Evolutionary conservation across 2,797 vertebrate species (phyloP).

Genomic region (Dipus sagitta): DNA sequence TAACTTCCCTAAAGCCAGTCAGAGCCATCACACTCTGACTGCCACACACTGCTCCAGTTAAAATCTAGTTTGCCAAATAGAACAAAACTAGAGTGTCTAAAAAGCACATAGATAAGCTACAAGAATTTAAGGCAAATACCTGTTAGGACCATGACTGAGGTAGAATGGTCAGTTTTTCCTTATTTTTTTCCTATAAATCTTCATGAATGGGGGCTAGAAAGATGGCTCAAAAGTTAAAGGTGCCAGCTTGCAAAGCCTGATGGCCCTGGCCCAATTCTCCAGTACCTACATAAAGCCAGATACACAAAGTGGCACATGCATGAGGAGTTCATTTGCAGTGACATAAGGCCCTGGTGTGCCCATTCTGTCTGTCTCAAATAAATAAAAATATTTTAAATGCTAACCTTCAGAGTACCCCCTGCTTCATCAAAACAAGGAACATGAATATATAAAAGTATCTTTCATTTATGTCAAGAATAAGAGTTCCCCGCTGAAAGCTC

Average conservation of each 20-base stretch:
- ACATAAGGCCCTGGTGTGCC: too few relatives aligned
- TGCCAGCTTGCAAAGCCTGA: too few relatives aligned
- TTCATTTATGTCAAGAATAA: background rate
- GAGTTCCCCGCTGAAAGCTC: background rate
- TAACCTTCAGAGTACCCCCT: background rate
- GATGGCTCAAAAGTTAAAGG: too few relatives aligned
- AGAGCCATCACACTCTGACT: background rate
- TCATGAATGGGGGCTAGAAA: background rate
- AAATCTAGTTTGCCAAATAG: background rate
- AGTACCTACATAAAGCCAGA: too few relatives aligned
- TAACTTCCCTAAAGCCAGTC: background rate
- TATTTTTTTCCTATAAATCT: too few relatives aligned
- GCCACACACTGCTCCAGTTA: background rate
- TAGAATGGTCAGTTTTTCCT: background rate
- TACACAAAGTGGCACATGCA: too few relatives aligned
- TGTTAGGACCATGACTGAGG: background rate
- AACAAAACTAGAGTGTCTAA: background rate
- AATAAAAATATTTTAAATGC: background rate
- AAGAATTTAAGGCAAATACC: background rate
- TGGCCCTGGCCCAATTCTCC: too few relatives aligned
- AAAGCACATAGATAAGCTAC: background rate
- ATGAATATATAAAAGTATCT: conserved; percentile 9
- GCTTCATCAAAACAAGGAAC: conserved; percentile 40
- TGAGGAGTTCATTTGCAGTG: too few relatives aligned
- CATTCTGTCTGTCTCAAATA: too few relatives aligned